Evolutionary conservation across 1,140 invertebrate species (phyloP), one percentile per base, ranked within the genome.

Genomic region (Araneus ventricosus): DNA sequence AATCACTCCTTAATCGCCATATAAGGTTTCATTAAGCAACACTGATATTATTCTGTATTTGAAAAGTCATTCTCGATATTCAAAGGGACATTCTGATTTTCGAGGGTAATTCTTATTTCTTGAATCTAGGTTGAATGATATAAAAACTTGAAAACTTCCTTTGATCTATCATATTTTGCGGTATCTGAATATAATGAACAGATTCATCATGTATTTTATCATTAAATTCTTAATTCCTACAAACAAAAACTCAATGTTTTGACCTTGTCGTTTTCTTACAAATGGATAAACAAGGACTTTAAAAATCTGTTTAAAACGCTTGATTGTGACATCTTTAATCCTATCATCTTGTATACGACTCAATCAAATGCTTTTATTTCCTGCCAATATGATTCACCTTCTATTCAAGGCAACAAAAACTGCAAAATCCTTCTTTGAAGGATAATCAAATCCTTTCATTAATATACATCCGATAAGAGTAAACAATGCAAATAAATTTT

Each of bases 271-370:
- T 67, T 3, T 30, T 30, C 63, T 27, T 67, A 14, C 24, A 14
- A 27, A 30, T 30, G 27, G 10, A 67, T 67, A 67, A 27, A n/a
- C 61, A 63, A 63, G 7, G n/a, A n/a, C n/a, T n/a, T 67, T 67
- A 27, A 67, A 67, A 27, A n/a, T 67, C 45, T n/a, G 27, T 67
- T 67, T 30, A 27, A 27, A 10, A 27, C 27, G 7, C 27, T 67
- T 67, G n/a, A 30, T 67, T 67, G n/a, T 67, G n/a, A 67, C n/a
- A 67, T 67, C 63, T 14, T 67, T 67, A 30, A 67, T 67, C 63
- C 63, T 30, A 67, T 67, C 63, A 30, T 30, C 24, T n/a, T 67
- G 63, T 27, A 14, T 67, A 10, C 10, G 27, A 2, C 63, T 14
- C n/a, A 1, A 27, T 67, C n/a, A n/a, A 20, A 14, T 27, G 63